phyloP scores from a whole-genome alignment of 2,888 invertebrate species.

The Melinopterus prodromus region DNA sequence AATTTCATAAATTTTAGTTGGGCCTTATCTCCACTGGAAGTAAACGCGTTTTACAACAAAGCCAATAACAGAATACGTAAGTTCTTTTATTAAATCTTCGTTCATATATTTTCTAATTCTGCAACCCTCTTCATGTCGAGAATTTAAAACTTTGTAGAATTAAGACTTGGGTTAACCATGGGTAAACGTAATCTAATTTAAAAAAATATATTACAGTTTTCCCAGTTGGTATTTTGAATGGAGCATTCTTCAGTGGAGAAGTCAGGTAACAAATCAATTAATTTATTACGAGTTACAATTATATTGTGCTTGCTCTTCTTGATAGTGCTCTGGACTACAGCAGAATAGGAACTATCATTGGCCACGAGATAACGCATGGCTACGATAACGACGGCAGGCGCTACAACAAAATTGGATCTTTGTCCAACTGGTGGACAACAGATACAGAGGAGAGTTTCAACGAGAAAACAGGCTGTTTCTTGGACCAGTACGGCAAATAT shows the following conservation, averaged over 20 bases:
- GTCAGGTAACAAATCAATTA: constrained; percentile 46
- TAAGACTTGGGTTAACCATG: neutral
- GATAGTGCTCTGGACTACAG: constrained; percentile 64
- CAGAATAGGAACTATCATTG: constrained; percentile 65
- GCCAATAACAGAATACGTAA: constrained; percentile 62
- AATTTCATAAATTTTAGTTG: constrained; percentile 49
- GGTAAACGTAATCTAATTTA: neutral
- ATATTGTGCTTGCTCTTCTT: neutral
- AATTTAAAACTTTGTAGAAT: no score
- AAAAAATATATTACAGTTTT: constrained; percentile 47
- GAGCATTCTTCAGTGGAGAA: constrained; percentile 53
- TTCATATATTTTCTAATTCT: no score
- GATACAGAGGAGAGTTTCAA: constrained; percentile 53
- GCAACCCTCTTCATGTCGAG: no score
- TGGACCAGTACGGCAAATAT: constrained; percentile 59
- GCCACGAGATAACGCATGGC: constrained; percentile 67
- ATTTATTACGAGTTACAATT: neutral
- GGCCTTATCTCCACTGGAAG: constrained; percentile 62
- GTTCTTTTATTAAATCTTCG: constrained; percentile 41
- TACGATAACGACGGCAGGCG: constrained; percentile 55
- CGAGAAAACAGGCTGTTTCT: constrained; percentile 57
- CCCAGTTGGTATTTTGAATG: constrained; percentile 55
- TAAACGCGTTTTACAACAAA: constrained; percentile 72
- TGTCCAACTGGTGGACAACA: constrained; percentile 55
- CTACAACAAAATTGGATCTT: constrained; percentile 66